Conservation (phyloP, 2,888 invertebrate species). For the Habroteleia sp. region DNA sequence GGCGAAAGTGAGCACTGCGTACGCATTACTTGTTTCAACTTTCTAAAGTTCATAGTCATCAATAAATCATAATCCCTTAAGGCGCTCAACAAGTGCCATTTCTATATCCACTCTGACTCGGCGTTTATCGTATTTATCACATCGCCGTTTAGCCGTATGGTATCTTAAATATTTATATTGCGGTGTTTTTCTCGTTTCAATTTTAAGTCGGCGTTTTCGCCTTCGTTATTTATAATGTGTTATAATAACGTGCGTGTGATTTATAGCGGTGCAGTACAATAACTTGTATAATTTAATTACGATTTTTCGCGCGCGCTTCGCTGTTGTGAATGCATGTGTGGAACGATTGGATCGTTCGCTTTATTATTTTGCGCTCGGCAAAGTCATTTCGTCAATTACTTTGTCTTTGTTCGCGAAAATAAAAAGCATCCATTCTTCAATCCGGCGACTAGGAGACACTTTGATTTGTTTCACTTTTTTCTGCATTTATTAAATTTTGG, state of each 20-base stretch:
- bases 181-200: constrained; percentile 1
- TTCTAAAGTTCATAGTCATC: constrained; percentile 45
- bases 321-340: too few species aligned
- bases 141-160: constrained; percentile 27
- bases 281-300: constrained; percentile 40
- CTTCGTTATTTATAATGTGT: constrained; percentile 23
- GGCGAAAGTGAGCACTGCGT: constrained; percentile 15
- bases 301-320: constrained; percentile 12
- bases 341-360: constrained; percentile 11
- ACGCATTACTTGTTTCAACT: constrained; percentile 45
- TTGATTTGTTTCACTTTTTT: too few species aligned
- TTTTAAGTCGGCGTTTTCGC: constrained; percentile 12
- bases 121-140: constrained; percentile 49
- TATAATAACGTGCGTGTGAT: constrained; percentile 22
- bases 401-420: constrained; percentile 6
- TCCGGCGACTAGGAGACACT: neutral
- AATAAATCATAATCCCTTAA: constrained; percentile 57
- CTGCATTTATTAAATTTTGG: too few species aligned
- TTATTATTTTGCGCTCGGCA: constrained; percentile 12
- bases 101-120: constrained; percentile 33
- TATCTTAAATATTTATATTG: constrained; percentile 33
- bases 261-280: constrained; percentile 17
- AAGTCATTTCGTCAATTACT: neutral
- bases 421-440: too few species aligned
- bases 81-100: constrained; percentile 48